Conservation (phyloP, 2,888 invertebrate species). For the Charanyca ferruginea region DNA sequence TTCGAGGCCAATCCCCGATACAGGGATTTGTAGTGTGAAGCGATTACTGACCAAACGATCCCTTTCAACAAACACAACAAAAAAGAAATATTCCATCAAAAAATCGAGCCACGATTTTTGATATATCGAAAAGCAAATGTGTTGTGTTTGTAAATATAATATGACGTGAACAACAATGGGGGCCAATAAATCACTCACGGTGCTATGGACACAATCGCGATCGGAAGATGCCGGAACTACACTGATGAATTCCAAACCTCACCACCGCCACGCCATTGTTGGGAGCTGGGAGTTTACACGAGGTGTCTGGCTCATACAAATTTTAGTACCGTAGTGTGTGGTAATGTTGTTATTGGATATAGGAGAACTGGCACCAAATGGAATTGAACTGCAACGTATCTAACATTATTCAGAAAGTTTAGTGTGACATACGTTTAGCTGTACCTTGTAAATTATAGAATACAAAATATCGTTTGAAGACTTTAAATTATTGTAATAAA, state of each 20-base stretch:
- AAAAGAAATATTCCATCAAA: conserved; percentile 48
- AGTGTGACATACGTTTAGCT: not conserved
- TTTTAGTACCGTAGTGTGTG: conserved; percentile 15
- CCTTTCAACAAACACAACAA: conserved; percentile 40
- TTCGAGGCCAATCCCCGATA: conserved; percentile 48
- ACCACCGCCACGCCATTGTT: conserved; percentile 57
- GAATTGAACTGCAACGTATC: not conserved
- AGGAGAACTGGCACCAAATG: not conserved
- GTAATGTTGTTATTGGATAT: conserved; percentile 13
- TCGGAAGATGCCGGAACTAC: conserved; percentile 75
- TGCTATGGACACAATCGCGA: conserved; percentile 69
- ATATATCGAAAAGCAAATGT: conserved; percentile 68
- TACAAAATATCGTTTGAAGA: not conserved
- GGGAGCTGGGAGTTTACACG: conserved; percentile 35
- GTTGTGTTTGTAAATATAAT: conserved; percentile 72
- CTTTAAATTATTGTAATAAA: not conserved
- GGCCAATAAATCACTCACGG: conserved; percentile 78
- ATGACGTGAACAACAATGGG: conserved; percentile 70
- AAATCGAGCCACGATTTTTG: conserved; percentile 59
- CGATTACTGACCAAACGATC: conserved; percentile 53
- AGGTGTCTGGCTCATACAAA: conserved; percentile 51
- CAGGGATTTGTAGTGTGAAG: conserved; percentile 49
- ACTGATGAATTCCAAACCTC: conserved; percentile 70
- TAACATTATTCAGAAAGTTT: not conserved
- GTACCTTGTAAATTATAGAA: not conserved